Percentiles rank a stretch among this genome's conserved stretches.
Evolutionary conservation across 2,888 invertebrate genomes (phyloP).

Genomic region (Lacanobia wlatinum): DNA sequence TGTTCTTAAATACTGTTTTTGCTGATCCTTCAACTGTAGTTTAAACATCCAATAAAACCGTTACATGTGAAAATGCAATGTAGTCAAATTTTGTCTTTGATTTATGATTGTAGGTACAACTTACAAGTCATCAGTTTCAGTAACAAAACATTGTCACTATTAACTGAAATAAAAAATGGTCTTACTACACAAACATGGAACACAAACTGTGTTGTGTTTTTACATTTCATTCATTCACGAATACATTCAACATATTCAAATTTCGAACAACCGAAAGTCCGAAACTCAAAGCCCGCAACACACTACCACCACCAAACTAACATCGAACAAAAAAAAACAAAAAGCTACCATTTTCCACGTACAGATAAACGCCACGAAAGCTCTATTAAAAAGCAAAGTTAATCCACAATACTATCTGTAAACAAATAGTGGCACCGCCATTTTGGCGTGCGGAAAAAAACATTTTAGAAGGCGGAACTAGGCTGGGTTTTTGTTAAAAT

Average conservation of each 20-base stretch:
- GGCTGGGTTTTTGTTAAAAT: slow-evolving; percentile 89
- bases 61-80: background rate
- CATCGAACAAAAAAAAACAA: slow-evolving; percentile 23
- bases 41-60: background rate
- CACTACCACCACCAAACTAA: slow-evolving; percentile 42
- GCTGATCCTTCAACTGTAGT: background rate
- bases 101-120: background rate
- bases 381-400: slow-evolving; percentile 57
- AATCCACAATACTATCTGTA: slow-evolving; percentile 65
- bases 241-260: slow-evolving; percentile 47
- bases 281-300: slow-evolving; percentile 43
- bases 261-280: slow-evolving; percentile 51
- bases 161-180: background rate
- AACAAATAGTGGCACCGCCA: slow-evolving; percentile 87
- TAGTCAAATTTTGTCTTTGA: background rate
- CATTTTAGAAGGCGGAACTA: slow-evolving; percentile 91
- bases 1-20: background rate
- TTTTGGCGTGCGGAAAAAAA: slow-evolving; percentile 88
- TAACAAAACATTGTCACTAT: background rate
- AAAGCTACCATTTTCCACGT: slow-evolving; percentile 39
- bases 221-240: slow-evolving; percentile 6
- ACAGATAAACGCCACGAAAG: slow-evolving; percentile 52
- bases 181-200: background rate
- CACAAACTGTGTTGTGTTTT: background rate
- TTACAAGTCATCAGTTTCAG: background rate